Conservation (phyloP, 2,797 vertebrate species). For the Amblyraja radiata region DNA sequence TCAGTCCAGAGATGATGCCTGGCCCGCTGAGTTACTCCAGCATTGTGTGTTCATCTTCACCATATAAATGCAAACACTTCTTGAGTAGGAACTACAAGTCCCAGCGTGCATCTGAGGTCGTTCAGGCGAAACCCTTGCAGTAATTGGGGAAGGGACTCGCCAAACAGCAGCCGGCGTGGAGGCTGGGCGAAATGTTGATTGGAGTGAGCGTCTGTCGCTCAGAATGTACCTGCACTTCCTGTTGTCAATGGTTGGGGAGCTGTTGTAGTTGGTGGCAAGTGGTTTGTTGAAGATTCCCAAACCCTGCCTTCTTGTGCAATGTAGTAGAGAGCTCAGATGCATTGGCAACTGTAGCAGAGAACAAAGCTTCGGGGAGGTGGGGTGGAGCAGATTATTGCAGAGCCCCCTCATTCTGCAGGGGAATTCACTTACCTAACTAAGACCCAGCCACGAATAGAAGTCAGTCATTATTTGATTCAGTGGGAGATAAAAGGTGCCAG, state of each 20-base stretch:
- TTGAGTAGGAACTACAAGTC: background rate
- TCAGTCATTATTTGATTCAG: background rate
- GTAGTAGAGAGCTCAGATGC: background rate
- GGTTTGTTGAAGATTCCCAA: background rate
- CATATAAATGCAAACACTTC: too few relatives aligned
- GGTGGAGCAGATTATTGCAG: background rate
- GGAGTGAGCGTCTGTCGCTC: background rate
- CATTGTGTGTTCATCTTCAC: too few relatives aligned
- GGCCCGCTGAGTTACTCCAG: too few relatives aligned
- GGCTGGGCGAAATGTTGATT: background rate
- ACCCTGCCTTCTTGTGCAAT: background rate
- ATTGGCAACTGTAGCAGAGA: background rate
- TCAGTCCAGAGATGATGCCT: too few relatives aligned
- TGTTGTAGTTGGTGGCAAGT: conserved; percentile 12
- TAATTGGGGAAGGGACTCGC: background rate
- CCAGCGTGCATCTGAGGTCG: background rate
- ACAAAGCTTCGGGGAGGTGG: background rate
- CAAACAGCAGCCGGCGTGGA: background rate
- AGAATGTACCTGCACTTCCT: conserved; percentile 29
- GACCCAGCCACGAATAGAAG: background rate
- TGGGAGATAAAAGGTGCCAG: background rate
- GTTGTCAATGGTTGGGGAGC: background rate
- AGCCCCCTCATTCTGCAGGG: background rate
- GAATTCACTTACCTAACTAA: too few relatives aligned
- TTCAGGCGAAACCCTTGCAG: background rate